Evolutionary conservation across 2,797 vertebrate genomes (phyloP).

Genomic region (Bryconaethiops microstoma): DNA sequence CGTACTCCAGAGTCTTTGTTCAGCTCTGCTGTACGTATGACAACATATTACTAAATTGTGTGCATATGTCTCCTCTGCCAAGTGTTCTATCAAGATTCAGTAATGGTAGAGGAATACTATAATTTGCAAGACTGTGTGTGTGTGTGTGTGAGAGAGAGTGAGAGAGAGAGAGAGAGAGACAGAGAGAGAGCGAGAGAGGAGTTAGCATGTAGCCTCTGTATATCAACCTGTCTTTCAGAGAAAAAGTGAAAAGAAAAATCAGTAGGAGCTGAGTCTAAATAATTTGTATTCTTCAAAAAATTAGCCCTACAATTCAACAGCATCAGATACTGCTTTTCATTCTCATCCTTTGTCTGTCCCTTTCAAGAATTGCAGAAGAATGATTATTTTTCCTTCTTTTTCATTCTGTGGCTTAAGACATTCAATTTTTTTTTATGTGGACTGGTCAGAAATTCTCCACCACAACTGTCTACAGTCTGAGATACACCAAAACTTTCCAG

Average conservation of each 20-base stretch:
- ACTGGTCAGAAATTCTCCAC: neutral
- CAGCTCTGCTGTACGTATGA: neutral
- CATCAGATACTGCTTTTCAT: neutral
- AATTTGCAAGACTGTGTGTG: neutral
- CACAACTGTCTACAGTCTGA: neutral
- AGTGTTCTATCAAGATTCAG: constrained; percentile 22
- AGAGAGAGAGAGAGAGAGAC: no score
- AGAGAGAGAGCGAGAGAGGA: neutral
- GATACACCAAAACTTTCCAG: neutral
- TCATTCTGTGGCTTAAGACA: constrained; percentile 5
- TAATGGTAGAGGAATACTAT: constrained; percentile 10
- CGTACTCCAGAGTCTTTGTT: constrained; percentile 15
- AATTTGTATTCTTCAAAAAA: neutral
- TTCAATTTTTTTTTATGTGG: neutral
- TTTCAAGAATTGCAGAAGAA: neutral
- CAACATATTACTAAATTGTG: constrained; percentile 8
- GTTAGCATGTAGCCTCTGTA: neutral
- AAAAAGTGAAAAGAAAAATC: neutral
- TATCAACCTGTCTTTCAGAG: neutral
- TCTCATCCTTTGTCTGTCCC: neutral
- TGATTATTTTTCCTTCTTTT: neutral
- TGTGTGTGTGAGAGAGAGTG: neutral
- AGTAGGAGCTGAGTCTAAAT: neutral
- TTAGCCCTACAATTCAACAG: neutral
- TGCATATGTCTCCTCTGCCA: constrained; percentile 11